Percentiles rank a stretch among this genome's conserved stretches.
Conservation (phyloP, 2,888 invertebrate genomes). For the Hoplodrina ambigua region DNA sequence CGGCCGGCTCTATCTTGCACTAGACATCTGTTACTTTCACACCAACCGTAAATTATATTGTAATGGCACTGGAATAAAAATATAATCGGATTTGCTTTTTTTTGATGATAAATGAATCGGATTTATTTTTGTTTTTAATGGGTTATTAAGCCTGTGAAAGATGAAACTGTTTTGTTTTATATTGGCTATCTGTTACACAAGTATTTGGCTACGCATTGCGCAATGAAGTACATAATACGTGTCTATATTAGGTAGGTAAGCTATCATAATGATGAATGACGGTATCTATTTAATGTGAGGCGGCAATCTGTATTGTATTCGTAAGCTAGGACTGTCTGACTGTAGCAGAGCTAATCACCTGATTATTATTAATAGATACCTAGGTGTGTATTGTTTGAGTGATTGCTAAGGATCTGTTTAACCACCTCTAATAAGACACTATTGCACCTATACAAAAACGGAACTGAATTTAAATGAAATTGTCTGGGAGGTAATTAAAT, state of each 20-base stretch:
- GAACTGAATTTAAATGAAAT: no score
- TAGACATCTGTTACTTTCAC: constrained; percentile 86
- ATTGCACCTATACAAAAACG: no score
- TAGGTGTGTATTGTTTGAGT: background rate
- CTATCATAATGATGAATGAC: background rate
- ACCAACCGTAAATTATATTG: constrained; percentile 75
- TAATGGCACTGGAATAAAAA: constrained; percentile 68
- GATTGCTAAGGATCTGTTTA: background rate
- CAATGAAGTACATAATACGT: background rate
- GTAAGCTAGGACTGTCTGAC: constrained; percentile 4
- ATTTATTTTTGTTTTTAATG: constrained; percentile 28
- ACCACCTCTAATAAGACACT: no score
- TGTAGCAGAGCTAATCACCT: constrained; percentile 13
- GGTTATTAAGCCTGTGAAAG: constrained; percentile 6
- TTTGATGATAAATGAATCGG: constrained; percentile 50
- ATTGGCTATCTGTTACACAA: background rate
- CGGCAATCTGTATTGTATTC: constrained; percentile 7
- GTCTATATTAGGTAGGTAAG: background rate
- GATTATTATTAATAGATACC: background rate
- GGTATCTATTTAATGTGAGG: constrained; percentile 11
- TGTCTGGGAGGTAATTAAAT: no score
- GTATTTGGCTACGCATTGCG: background rate
- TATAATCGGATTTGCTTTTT: constrained; percentile 64
- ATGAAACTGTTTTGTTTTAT: constrained; percentile 9
- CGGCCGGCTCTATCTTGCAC: constrained; percentile 75